Evolutionary conservation across 2,888 invertebrate genomes (phyloP), one percentile per base, ranked within the genome.

Genomic region (Aplocera efformata): DNA sequence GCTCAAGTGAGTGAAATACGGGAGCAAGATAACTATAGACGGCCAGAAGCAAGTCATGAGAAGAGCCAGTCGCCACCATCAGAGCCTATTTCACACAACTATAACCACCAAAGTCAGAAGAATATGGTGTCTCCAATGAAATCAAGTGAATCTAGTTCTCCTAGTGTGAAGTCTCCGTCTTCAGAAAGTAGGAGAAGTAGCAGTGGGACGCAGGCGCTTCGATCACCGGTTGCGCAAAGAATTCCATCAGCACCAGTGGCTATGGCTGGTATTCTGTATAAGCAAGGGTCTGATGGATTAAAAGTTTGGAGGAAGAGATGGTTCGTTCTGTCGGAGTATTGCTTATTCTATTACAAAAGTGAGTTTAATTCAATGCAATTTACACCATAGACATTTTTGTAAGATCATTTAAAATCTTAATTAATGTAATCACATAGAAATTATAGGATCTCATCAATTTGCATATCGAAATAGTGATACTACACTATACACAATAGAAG

Each of bases 261-360:
- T 0, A 90, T 96, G 63, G 92, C 95, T 56, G 97, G 97, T 10
- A 96, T 97, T 93, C 86, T 98, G 32, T 94, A 96, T 77, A 97
- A 97, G 71, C 96, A 97, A 85, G 97, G 97, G 35, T 96, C 96
- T 22, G 96, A 96, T 67, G 97, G 97, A 5, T 88, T 98, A 1
- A 97, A 96, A 90, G 92, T 96, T 26, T 98, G 98, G 97, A 94
- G 97, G 72, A 96, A 95, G 72, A 91, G 97, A 45, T 98, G 97
- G 97, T 97, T 96, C 84, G 97, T 98, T 25, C 89, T 98, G 39
- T 95, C 96, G 20, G 97, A 98, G 74, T 97, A 96, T 78, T 97
- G 97, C 70, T 90, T 98, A 48, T 98, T 96, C 84, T 97, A 97
- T 72, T 98, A 98, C 79, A 97, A 98, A 91, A 94, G 95, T 96